Percentiles rank a stretch among this genome's conserved stretches.
phyloP scores from a whole-genome alignment of 2,797 vertebrate species.

The Euphonia xanthogaster region DNA sequence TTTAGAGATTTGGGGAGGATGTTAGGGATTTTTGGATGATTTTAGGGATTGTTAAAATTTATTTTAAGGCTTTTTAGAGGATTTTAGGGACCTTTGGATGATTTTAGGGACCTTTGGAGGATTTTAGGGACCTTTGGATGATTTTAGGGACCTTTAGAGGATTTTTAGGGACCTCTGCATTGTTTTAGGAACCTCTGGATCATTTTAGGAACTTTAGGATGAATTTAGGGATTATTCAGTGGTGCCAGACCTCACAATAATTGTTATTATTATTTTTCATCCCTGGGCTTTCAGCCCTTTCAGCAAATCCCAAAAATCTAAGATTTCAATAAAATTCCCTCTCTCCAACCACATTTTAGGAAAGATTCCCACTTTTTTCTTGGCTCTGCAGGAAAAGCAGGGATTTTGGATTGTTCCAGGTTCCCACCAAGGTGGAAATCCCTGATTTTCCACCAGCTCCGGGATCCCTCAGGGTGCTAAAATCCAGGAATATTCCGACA shows the following conservation, averaged over 20 bases:
- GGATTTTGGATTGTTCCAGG: background rate
- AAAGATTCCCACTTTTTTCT: background rate
- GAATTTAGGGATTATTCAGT: background rate
- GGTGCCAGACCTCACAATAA: background rate
- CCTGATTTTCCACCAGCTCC: background rate
- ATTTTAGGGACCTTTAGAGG: background rate
- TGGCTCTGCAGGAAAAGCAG: background rate
- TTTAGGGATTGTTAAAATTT: background rate
- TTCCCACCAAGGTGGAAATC: background rate
- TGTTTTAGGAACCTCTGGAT: rapidly evolving
- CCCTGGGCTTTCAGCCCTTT: background rate
- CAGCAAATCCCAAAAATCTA: background rate
- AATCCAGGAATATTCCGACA: background rate
- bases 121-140: rapidly evolving
- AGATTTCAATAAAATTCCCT: background rate
- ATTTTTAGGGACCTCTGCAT: background rate
- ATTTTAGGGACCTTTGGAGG: background rate
- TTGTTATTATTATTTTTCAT: background rate
- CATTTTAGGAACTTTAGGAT: rapidly evolving
- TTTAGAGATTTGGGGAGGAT: background rate
- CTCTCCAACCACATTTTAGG: background rate
- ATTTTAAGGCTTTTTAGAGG: too few species aligned
- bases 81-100: background rate
- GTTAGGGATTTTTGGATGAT: background rate
- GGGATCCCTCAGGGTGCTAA: background rate